Base-by-base conservation (phyloP, 2,113 vertebrate species). In the Mohoua ochrocephala region DNA sequence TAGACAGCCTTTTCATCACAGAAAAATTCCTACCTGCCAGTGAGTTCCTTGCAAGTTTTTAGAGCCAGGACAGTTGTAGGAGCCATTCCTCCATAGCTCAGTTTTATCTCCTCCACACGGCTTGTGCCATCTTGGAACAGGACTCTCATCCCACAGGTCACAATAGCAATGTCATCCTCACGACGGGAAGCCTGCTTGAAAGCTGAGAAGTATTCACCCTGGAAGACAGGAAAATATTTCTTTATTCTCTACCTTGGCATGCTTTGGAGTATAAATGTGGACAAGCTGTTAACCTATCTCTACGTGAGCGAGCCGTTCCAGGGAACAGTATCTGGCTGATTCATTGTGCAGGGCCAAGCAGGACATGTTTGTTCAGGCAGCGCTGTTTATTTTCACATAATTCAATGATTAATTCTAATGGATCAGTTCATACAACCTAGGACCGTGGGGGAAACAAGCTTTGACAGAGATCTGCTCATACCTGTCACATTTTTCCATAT, bases 71-170 rank as follows among this genome's bases (percentile, higher is more conserved):
- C 91, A 3, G 99, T 99, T 39, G 98, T 98, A 15, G 98, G 94
- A 1, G 98, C 99, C 99, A 99, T 99, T 69, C 99, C 99, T 5
- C 99, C 99, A 9, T 98, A 99, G 95, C 99, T 99, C 35, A 99
- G 94, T 60, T 96, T 98, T 87, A 99, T 91, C 71, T 98, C 98
- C 89, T 99, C 78, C 7, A 99, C 98, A 3, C 69, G 60, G 7
- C 50, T 79, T 2, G 97, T 98, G 17, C 97, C 98, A 0, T 98
- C 97, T 14, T 97, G 65, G 92, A 99, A 99, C 6, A 97, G 89
- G 49, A 99, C 98, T 68, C 98, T 99, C 99, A 99, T 99, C 14
- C 99, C 99, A 2, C 98, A 97, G 11, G 99, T 99, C 67, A 99
- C 99, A 31, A 99, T 98, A 73, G 99, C 99, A 88, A 99, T 99